Evolutionary conservation across 37 sponge, comb jelly and placozoan species (phyloP).

Genomic region (Theonella swinhoei): DNA sequence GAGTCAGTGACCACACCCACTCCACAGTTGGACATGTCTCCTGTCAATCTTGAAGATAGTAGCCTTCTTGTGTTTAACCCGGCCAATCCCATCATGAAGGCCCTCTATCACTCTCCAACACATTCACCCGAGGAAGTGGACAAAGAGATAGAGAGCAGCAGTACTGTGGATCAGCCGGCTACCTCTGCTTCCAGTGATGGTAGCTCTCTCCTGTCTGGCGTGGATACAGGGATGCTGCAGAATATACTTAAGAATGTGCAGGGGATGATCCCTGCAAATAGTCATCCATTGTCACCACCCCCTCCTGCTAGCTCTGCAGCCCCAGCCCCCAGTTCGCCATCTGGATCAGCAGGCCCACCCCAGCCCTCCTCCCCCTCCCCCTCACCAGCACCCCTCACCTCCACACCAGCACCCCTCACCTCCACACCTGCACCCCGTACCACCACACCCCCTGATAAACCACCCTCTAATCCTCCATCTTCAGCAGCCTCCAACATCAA

Average conservation of each 20-base stretch:
- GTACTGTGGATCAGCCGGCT: not conserved
- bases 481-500: slow-evolving; percentile 34
- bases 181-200: not conserved
- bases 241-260: slow-evolving; percentile 25
- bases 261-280: no score
- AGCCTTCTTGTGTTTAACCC: slow-evolving; percentile 22
- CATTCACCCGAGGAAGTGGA: not conserved
- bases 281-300: no score
- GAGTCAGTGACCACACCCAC: slow-evolving; percentile 26
- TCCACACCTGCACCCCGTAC: not conserved
- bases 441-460: not conserved
- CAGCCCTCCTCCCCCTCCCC: not conserved
- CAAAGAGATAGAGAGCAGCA: not conserved
- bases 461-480: not conserved
- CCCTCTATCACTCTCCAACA: slow-evolving; percentile 21
- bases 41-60: not conserved
- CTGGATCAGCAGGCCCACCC: no score
- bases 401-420: not conserved
- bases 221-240: slow-evolving; percentile 34
- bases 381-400: not conserved
- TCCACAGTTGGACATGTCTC: not conserved
- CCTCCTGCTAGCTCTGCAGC: no score
- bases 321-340: no score
- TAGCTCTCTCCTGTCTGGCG: not conserved
- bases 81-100: slow-evolving; percentile 56